Conservation (phyloP, 1,140 invertebrate species). For the Caerostris darwini region DNA sequence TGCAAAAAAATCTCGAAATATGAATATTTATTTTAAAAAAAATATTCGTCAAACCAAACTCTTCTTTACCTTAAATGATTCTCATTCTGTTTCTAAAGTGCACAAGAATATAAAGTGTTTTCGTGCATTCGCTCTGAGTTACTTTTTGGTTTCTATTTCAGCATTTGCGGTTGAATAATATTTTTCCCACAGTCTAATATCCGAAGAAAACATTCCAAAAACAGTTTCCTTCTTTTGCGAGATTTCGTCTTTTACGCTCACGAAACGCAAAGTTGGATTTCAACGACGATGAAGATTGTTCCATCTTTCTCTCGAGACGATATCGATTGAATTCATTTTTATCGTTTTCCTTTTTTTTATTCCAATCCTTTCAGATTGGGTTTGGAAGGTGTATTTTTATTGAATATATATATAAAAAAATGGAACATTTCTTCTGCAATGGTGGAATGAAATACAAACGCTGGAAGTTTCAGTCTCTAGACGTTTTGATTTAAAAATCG, state of each 20-base stretch:
- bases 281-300: neutral
- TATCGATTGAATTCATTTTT: slow-evolving; percentile 28
- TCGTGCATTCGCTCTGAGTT: too few relatives aligned
- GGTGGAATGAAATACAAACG: neutral
- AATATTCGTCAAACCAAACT: too few relatives aligned
- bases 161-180: neutral
- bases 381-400: slow-evolving; percentile 7
- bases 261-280: neutral
- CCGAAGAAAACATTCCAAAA: slow-evolving; percentile 13
- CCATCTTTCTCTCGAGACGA: neutral
- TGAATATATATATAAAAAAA: neutral
- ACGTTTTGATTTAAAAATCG: slow-evolving; percentile 24
- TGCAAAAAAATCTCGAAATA: too few relatives aligned
- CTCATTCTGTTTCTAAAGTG: too few relatives aligned
- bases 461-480: neutral
- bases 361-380: neutral
- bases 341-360: neutral
- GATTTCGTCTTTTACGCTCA: slow-evolving; percentile 1
- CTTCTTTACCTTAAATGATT: too few relatives aligned
- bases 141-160: too few relatives aligned
- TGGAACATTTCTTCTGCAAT: neutral
- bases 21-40: too few relatives aligned
- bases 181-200: neutral
- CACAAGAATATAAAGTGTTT: too few relatives aligned
- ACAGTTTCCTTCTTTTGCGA: neutral